Base-by-base conservation (phyloP, 2,888 invertebrate species). In the Pediacus dermestoides region DNA sequence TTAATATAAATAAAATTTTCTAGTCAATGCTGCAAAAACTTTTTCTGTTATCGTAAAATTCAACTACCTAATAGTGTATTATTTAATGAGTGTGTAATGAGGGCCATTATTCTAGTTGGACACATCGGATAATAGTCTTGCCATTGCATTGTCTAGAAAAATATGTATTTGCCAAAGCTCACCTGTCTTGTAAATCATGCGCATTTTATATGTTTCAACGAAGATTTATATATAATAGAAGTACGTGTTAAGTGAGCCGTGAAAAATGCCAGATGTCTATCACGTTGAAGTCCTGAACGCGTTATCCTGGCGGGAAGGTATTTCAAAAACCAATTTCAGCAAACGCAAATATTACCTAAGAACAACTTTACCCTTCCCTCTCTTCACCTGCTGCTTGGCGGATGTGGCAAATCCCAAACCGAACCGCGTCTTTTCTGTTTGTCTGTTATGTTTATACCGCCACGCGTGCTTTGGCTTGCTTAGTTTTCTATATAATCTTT, bases 211-310 rank as follows among this genome's bases (percentile, higher is more conserved):
- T 46, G 43, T 23, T 23, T 23, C 34, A 36, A 40, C 22, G 30
- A 42, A 39, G 43, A 43, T 45, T 43, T 43, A 36, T 34, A 42
- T 48, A 46, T 47, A 52, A 52, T 48, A 39, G 45, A 42, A 53
- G 52, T 46, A 46, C 51, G 49, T 43, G 50, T 48, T 53, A 55
- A 53, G 53, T 53, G 52, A 51, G 51, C 45, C 51, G 48, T 48
- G 53, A 49, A 51, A 51, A 51, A 53, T 51, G 46, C 47, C 48
- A 46, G 47, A 48, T 48, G 53, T 52, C 55, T 42, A 42, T 50
- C 50, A 44, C 15, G 10, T 26, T 30, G 30, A 23, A 23, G 23
- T 3, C 23, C 10, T 23, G 23, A 6, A 23, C 21, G 26, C 32
- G 23, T 37, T 31, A 31, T 15, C 25, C 16, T 21, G 23, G 30